Conservation (phyloP, 2,113 vertebrate genomes). For the Psittacara wagleri region DNA sequence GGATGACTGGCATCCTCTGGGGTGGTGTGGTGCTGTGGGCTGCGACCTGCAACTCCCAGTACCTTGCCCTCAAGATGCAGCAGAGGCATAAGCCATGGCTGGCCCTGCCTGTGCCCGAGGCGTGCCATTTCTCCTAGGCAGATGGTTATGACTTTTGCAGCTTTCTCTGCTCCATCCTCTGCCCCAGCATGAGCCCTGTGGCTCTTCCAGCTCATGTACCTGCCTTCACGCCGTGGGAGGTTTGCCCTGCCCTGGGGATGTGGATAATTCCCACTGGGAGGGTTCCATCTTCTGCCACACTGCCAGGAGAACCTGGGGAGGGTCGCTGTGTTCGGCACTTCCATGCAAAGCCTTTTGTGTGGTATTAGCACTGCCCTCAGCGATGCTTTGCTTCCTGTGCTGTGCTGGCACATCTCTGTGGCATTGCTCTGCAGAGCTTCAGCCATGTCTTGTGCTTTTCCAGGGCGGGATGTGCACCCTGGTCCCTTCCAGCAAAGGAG, state of each 20-base stretch:
- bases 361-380: not conserved
- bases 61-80: not conserved
- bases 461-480: not conserved
- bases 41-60: not conserved
- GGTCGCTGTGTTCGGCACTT: accelerated
- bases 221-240: accelerated
- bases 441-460: not conserved
- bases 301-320: not conserved
- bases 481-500: accelerated
- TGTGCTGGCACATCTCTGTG: accelerated
- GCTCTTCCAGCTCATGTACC: not conserved
- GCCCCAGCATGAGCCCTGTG: accelerated
- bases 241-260: not conserved
- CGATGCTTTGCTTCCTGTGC: accelerated
- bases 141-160: not conserved
- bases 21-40: not conserved
- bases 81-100: not conserved
- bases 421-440: not conserved
- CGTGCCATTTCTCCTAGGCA: not conserved
- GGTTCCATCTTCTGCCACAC: not conserved
- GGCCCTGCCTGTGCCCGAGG: not conserved
- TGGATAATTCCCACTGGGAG: not conserved
- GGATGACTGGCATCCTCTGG: not conserved
- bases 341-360: not conserved
- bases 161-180: not conserved